phyloP scores from a whole-genome alignment of 2,113 vertebrate species.

The Anthoscopus minutus region DNA sequence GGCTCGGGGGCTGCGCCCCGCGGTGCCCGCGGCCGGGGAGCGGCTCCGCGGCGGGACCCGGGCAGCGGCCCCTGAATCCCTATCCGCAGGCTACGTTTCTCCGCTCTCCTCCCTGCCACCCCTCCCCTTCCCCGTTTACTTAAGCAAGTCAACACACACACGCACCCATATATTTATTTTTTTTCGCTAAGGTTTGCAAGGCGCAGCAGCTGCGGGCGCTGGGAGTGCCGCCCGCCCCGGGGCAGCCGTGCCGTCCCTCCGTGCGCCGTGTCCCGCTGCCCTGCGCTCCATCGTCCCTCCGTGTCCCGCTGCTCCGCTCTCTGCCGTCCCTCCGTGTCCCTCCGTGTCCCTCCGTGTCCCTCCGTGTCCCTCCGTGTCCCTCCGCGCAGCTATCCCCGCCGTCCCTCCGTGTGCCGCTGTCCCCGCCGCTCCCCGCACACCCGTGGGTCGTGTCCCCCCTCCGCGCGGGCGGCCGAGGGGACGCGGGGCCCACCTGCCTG shows the following conservation, averaged over 20 bases:
- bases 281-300: too few species aligned
- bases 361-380: neutral
- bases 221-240: neutral
- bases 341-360: neutral
- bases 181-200: neutral
- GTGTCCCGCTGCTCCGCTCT: too few species aligned
- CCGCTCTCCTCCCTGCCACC: neutral
- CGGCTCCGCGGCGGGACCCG: neutral
- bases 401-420: neutral
- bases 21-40: neutral
- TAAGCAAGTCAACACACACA: neutral
- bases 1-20: neutral
- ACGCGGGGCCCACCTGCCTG: conserved; percentile 69
- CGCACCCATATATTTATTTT: neutral
- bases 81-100: conserved; percentile 45
- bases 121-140: conserved; percentile 18
- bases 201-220: neutral
- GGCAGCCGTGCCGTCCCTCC: neutral
- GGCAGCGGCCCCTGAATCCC: conserved; percentile 7
- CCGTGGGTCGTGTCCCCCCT: neutral
- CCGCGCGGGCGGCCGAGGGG: neutral
- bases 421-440: neutral
- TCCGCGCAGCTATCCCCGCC: too few species aligned
- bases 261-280: neutral
- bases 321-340: too few species aligned